Evolutionary conservation across 2,113 vertebrate species (phyloP).

Genomic region (Diphyllodes magnificus): DNA sequence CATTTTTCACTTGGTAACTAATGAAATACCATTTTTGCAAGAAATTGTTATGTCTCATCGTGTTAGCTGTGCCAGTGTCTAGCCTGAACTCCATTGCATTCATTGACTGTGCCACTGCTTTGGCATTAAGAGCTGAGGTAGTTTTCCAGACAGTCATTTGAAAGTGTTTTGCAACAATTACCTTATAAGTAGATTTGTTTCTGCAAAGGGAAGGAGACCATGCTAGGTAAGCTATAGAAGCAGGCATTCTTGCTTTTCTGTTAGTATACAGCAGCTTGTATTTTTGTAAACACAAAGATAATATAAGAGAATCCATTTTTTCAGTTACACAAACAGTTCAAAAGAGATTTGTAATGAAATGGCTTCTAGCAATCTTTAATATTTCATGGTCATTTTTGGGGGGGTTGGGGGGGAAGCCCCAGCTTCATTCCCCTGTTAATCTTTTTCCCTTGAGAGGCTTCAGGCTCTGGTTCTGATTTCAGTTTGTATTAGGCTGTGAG

Average conservation of each 20-base stretch:
- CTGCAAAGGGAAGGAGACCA: background rate
- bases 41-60: background rate
- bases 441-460: background rate
- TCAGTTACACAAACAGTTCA: background rate
- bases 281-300: background rate
- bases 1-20: background rate
- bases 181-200: background rate
- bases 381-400: background rate
- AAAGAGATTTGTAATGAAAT: background rate
- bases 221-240: background rate
- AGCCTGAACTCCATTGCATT: background rate
- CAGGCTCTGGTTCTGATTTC: background rate
- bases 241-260: background rate
- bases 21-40: background rate
- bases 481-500: background rate
- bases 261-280: background rate
- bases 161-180: background rate
- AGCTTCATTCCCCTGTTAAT: background rate
- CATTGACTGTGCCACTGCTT: background rate
- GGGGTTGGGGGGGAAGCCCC: accelerated
- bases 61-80: background rate
- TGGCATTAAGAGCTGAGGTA: background rate
- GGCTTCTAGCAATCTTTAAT: background rate
- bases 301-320: background rate
- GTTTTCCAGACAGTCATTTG: background rate